These are phyloP conservation scores for Camponotus floridanus DNA, from an alignment of 1,140 invertebrate genomes.

Conservation along the genomic window DNA sequence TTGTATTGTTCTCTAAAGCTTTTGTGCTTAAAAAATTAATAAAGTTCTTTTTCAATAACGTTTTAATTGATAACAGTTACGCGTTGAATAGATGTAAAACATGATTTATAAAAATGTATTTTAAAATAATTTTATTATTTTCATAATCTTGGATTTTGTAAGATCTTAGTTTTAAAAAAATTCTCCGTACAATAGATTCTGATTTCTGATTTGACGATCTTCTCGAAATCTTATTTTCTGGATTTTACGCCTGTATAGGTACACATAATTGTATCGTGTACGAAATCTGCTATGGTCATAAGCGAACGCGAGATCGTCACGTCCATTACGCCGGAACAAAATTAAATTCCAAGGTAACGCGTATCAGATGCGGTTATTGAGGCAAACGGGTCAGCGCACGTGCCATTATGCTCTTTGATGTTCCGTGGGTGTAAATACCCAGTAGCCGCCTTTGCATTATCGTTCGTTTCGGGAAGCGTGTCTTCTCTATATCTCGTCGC, in stretches of 20 bases:
- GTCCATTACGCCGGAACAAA: constrained; percentile 35
- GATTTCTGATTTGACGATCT: background rate
- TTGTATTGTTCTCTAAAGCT: background rate
- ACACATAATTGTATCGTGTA: background rate
- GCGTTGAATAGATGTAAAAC: background rate
- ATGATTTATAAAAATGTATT: background rate
- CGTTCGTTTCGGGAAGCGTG: constrained; percentile 39
- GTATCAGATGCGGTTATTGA: constrained; percentile 61
- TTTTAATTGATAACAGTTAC: background rate
- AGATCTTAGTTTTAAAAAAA: background rate
- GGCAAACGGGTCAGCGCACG: constrained; percentile 68
- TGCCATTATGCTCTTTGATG: constrained; percentile 61
- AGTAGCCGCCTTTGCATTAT: constrained; percentile 52
- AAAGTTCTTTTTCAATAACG: background rate
- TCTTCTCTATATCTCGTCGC: constrained; percentile 4
- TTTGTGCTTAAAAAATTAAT: background rate
- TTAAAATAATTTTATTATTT: background rate
- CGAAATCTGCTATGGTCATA: background rate
- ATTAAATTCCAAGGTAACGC: constrained; percentile 68
- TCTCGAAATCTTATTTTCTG: background rate
- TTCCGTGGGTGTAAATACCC: constrained; percentile 67
- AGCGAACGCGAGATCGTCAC: constrained; percentile 21
- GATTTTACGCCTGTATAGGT: background rate
- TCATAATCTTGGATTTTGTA: background rate
- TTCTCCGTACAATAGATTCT: background rate